Evolutionary conservation across 2,888 invertebrate species (phyloP).

Genomic region (Erebia aethiops): DNA sequence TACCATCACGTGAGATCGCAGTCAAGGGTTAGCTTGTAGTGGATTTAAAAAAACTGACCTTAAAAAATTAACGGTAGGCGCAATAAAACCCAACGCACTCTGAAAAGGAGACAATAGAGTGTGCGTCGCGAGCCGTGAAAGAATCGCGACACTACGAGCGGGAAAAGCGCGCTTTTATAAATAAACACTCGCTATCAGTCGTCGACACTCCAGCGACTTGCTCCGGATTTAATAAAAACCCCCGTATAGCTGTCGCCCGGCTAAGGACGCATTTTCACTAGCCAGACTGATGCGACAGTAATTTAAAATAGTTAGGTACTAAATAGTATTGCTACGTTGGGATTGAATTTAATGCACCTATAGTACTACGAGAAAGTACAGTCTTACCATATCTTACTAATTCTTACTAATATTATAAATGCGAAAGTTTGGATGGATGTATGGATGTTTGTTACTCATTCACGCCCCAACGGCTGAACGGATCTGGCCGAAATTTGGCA

Average conservation of each 20-base stretch:
- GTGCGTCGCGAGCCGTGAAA: slow-evolving; percentile 49
- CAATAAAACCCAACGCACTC: slow-evolving; percentile 42
- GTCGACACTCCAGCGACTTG: slow-evolving; percentile 77
- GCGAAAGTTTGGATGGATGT: too few relatives aligned
- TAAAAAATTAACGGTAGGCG: slow-evolving; percentile 44
- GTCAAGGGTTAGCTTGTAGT: too few relatives aligned
- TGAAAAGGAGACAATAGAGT: slow-evolving; percentile 43
- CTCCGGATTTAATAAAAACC: slow-evolving; percentile 74
- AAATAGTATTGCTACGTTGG: too few relatives aligned
- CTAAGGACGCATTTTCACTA: slow-evolving; percentile 43
- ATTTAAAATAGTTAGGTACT: neutral
- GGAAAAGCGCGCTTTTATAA: slow-evolving; percentile 77
- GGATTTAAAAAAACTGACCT: too few relatives aligned
- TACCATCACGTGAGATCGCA: too few relatives aligned
- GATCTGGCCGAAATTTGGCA: too few relatives aligned
- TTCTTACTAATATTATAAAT: too few relatives aligned
- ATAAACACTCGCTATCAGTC: slow-evolving; percentile 79
- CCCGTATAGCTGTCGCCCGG: slow-evolving; percentile 57
- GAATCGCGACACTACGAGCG: slow-evolving; percentile 67
- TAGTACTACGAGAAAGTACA: neutral
- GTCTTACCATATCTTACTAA: too few relatives aligned
- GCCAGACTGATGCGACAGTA: neutral
- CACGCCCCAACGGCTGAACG: too few relatives aligned
- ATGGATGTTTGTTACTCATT: too few relatives aligned
- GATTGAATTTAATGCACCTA: too few relatives aligned